A percentile compares a stretch with the other conserved stretches of the same genome.
phyloP scores from a whole-genome alignment of 2,888 invertebrate genomes.

The Lathronympha strigana region DNA sequence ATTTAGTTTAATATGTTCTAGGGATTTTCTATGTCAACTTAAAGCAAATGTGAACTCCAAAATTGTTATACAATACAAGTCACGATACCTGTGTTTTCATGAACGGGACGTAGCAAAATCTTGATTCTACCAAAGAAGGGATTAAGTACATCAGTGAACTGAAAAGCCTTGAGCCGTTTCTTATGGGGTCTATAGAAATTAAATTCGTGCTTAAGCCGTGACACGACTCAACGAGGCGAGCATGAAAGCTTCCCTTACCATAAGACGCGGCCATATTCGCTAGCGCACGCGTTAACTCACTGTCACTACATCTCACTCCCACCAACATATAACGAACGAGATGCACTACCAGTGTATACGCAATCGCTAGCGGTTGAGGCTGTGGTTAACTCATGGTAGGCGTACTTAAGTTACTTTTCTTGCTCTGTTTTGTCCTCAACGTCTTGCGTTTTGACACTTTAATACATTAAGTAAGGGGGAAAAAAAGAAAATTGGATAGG shows the following conservation, averaged over 20 bases:
- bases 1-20: too few species aligned
- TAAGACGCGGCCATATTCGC: too few species aligned
- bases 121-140: neutral
- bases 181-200: constrained; percentile 10
- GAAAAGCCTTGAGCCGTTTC: neutral
- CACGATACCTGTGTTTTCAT: constrained; percentile 16
- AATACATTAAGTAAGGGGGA: constrained; percentile 24
- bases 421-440: constrained; percentile 31
- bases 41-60: neutral
- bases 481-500: constrained; percentile 9
- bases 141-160: neutral
- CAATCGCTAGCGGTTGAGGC: too few species aligned
- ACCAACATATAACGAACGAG: too few species aligned
- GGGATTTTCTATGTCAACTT: neutral
- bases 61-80: constrained; percentile 11
- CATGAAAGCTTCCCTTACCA: constrained; percentile 33
- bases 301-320: too few species aligned
- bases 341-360: too few species aligned
- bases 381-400: too few species aligned
- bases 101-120: constrained; percentile 20
- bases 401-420: constrained; percentile 18
- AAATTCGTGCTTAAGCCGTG: constrained; percentile 28
- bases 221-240: constrained; percentile 22
- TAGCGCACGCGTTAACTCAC: too few species aligned
- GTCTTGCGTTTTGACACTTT: constrained; percentile 29